Evolutionary conservation across 53 echinoderm and acorn worm species (phyloP).

Genomic region (Hippasteria phrygiana): DNA sequence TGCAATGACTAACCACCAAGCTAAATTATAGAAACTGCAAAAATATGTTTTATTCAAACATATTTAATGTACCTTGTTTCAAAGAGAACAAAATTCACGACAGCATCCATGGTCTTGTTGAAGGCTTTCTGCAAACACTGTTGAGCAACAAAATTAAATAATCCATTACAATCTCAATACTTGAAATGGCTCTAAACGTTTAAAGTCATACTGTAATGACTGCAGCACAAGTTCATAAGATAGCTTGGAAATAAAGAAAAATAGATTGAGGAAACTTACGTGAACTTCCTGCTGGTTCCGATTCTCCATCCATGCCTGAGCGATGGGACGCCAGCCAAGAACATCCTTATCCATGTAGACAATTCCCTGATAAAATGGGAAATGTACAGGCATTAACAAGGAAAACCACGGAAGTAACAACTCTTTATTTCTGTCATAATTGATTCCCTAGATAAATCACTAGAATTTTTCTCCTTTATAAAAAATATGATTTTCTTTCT

Average conservation of each 20-base stretch:
- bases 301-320: slow-evolving; percentile 96
- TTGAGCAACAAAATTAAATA: not conserved
- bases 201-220: too few relatives aligned
- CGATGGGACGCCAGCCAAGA: slow-evolving; percentile 97
- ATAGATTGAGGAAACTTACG: slow-evolving; percentile 70
- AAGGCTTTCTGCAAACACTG: slow-evolving; percentile 99
- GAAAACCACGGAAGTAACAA: too few relatives aligned
- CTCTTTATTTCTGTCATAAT: too few relatives aligned
- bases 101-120: slow-evolving; percentile 99
- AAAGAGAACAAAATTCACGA: slow-evolving; percentile 97
- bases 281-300: slow-evolving; percentile 97
- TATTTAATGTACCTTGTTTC: slow-evolving; percentile 88
- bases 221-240: too few relatives aligned
- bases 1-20: too few relatives aligned
- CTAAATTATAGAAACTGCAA: too few relatives aligned
- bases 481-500: too few relatives aligned
- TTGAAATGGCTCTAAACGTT: too few relatives aligned
- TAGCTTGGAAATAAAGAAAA: not conserved
- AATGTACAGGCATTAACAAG: not conserved
- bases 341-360: slow-evolving; percentile 91
- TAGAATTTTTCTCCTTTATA: too few relatives aligned
- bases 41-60: not conserved
- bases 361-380: slow-evolving; percentile 76
- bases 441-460: too few relatives aligned
- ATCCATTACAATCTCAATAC: not conserved